A percentile compares a stretch with the other conserved stretches of the same genome.
These are phyloP conservation scores for Palaemon carinicauda DNA, from an alignment of 1,140 invertebrate genomes.

Conservation along the genomic window DNA sequence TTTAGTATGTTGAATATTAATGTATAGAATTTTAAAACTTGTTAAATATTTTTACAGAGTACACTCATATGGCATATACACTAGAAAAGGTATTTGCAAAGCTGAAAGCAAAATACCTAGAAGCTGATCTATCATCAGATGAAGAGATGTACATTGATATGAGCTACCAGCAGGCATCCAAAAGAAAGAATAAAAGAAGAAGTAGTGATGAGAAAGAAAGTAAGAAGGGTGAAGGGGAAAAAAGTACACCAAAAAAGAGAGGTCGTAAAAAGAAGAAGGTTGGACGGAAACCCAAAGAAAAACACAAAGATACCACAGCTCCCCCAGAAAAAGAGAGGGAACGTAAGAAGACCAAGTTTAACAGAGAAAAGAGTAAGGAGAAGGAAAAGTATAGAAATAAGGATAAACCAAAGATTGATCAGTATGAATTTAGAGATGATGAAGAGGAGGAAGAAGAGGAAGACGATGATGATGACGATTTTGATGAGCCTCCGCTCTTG, in stretches of 20 bases:
- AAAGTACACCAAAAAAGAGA: conserved; percentile 30
- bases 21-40: background rate
- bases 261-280: conserved; percentile 57
- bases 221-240: conserved; percentile 36
- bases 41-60: conserved; percentile 73
- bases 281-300: conserved; percentile 56
- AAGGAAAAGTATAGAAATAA: conserved; percentile 39
- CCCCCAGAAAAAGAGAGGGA: conserved; percentile 15
- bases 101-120: conserved; percentile 80
- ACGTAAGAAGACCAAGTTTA: conserved; percentile 37
- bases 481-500: conserved; percentile 51
- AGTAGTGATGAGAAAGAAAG: conserved; percentile 56
- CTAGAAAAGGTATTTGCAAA: conserved; percentile 80
- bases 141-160: conserved; percentile 64
- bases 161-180: conserved; percentile 57
- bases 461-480: conserved; percentile 59
- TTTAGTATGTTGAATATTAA: too few species aligned
- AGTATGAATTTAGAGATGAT: conserved; percentile 36
- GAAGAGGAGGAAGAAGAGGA: conserved; percentile 53
- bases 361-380: conserved; percentile 48
- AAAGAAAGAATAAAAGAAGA: conserved; percentile 54
- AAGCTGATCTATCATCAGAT: conserved; percentile 80
- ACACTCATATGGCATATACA: conserved; percentile 86
- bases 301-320: conserved; percentile 20
- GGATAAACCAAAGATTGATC: conserved; percentile 48